These are phyloP conservation scores for Ophion slaviceki DNA, from an alignment of 2,888 invertebrate species.

Conservation along the genomic window DNA sequence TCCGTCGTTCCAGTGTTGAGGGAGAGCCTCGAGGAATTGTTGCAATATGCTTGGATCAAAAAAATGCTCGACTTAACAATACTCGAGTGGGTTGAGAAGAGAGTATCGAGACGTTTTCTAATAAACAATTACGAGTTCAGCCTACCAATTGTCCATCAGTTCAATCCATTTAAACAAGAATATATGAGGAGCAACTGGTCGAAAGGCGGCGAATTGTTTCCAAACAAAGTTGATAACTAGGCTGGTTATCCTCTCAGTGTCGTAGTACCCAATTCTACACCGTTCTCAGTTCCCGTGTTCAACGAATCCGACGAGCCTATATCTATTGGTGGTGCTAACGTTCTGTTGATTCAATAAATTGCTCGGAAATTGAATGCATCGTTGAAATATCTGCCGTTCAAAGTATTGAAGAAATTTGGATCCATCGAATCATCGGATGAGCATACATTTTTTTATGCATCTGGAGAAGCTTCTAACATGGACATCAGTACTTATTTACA, in stretches of 20 bases:
- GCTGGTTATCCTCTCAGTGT: slow-evolving; percentile 64
- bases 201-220: slow-evolving; percentile 59
- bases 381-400: slow-evolving; percentile 21
- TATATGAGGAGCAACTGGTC: slow-evolving; percentile 34
- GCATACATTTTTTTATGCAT: neutral
- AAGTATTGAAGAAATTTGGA: too few species aligned
- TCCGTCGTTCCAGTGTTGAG: neutral
- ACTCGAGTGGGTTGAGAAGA: slow-evolving; percentile 44
- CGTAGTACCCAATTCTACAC: neutral
- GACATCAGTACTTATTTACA: slow-evolving; percentile 35
- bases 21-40: slow-evolving; percentile 43
- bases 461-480: slow-evolving; percentile 14
- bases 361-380: slow-evolving; percentile 64
- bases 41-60: slow-evolving; percentile 59
- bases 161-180: slow-evolving; percentile 64
- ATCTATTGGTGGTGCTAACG: slow-evolving; percentile 27
- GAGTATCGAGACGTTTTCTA: neutral
- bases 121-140: neutral
- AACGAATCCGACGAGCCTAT: slow-evolving; percentile 6
- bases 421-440: neutral
- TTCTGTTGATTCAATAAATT: slow-evolving; percentile 6
- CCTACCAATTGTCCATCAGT: slow-evolving; percentile 55
- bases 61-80: slow-evolving; percentile 61
- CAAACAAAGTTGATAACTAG: slow-evolving; percentile 67
- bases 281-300: neutral